Evolutionary conservation across 2,888 invertebrate species (phyloP), one percentile per base, ranked within the genome.

Genomic region (Dynastes grantii): DNA sequence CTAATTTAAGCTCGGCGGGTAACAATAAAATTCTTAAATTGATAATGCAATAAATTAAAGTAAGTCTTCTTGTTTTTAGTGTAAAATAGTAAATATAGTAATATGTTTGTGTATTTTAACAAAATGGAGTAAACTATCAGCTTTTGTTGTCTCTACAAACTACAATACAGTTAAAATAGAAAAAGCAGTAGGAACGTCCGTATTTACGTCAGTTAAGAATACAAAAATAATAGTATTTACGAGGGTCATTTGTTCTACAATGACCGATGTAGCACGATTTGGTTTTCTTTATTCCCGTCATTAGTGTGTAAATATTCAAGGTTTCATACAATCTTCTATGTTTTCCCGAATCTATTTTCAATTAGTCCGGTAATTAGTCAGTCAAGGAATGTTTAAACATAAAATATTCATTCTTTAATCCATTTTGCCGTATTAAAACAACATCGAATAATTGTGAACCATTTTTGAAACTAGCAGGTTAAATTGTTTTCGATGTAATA

Each of bases 191-290:
- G n/a, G 11, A 29, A 63, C 29, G 32, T 63, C 8, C 63, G 63
- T 63, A 63, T 63, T 63, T 32, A 32, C 63, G 63, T 63, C 63
- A 63, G 2, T 63, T 13, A 63, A 13, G 32, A 32, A 29, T 63
- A 32, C 32, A 8, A 5, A 63, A 63, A 63, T 63, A 63, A 63
- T 63, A 63, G 27, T 27, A 32, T 22, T 32, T 63, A 3, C 63
- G 32, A 32, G 27, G 27, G 63, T 63, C 32, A 63, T 32, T 63
- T 4, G 63, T 63, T 63, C 13, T 63, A 63, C 22, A 22, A n/a
- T 27, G n/a, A 63, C 11, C 32, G 63, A 63, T 63, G 32, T 22
- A 22, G n/a, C 5, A 55, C 29, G 9, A 13, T 32, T 63, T 63
- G 29, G 32, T 32, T 11, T 29, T 63, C 29, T 58, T 58, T 22